Conservation (phyloP, 2,113 vertebrate species). For the Carassius gibelio region DNA sequence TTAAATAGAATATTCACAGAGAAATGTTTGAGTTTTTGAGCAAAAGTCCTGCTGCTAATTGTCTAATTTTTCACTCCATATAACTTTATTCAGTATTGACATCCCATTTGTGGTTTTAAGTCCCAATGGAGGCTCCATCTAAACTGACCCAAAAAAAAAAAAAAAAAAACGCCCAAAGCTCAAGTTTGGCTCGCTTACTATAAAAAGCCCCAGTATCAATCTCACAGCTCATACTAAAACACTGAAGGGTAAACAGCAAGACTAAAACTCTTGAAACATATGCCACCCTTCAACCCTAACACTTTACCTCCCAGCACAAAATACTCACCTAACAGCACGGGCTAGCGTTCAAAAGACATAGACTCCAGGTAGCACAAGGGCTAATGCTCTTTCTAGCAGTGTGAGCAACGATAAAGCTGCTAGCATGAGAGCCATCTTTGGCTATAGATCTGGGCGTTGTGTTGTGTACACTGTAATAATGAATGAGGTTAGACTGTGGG, state of each 20-base stretch:
- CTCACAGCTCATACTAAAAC: neutral
- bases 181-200: neutral
- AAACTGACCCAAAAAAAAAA: neutral
- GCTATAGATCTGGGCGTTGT: slow-evolving; percentile 12
- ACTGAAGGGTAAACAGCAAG: neutral
- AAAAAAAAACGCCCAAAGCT: neutral
- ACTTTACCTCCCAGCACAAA: slow-evolving; percentile 5
- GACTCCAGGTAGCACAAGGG: neutral
- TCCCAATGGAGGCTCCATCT: neutral
- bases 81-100: neutral
- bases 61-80: neutral
- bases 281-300: neutral
- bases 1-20: no score
- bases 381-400: slow-evolving; percentile 13
- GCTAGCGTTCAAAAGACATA: neutral
- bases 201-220: neutral
- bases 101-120: neutral
- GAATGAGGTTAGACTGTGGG: neutral
- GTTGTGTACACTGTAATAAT: neutral
- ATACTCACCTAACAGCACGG: neutral
- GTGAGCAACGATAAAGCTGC: slow-evolving; percentile 5
- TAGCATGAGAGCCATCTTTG: neutral
- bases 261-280: slow-evolving; percentile 1
- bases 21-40: no score
- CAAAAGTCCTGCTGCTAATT: neutral